Evolutionary conservation across 2,888 invertebrate species (phyloP).

Genomic region (Bellardia bayeri): DNA sequence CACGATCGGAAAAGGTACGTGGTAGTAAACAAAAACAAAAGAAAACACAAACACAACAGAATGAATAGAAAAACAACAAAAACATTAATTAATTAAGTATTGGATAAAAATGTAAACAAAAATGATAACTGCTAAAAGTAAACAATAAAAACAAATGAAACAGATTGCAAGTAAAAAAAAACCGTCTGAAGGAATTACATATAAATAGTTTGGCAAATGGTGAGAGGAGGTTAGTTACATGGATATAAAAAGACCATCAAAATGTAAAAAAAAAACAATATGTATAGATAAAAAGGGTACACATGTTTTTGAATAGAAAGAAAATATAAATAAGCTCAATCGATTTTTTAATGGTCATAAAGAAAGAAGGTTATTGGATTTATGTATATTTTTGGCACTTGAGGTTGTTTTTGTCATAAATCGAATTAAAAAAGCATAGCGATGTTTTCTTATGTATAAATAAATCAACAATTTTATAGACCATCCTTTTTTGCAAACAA

Average conservation of each 20-base stretch:
- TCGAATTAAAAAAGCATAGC: background rate
- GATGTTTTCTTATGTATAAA: background rate
- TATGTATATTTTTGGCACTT: background rate
- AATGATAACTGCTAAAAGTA: constrained; percentile 24
- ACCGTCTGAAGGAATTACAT: background rate
- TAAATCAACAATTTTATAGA: background rate
- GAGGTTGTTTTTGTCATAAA: constrained; percentile 15
- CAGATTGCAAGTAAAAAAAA: background rate
- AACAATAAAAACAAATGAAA: constrained; percentile 36
- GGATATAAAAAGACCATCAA: background rate
- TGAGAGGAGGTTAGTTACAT: background rate
- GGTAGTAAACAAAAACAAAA: constrained; percentile 1
- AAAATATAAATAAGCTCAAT: constrained; percentile 53
- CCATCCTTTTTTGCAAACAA: constrained; percentile 24
- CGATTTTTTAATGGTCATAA: constrained; percentile 48
- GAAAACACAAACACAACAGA: background rate
- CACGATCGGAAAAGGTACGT: background rate
- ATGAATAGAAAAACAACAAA: background rate
- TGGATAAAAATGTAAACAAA: constrained; percentile 49
- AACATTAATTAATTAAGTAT: constrained; percentile 6
- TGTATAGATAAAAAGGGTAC: background rate
- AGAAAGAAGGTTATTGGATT: too few relatives aligned
- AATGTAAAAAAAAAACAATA: constrained; percentile 16
- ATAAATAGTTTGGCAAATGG: background rate
- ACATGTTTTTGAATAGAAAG: background rate